Conservation (phyloP, 2,797 vertebrate species). For the Anguilla pacifica region DNA sequence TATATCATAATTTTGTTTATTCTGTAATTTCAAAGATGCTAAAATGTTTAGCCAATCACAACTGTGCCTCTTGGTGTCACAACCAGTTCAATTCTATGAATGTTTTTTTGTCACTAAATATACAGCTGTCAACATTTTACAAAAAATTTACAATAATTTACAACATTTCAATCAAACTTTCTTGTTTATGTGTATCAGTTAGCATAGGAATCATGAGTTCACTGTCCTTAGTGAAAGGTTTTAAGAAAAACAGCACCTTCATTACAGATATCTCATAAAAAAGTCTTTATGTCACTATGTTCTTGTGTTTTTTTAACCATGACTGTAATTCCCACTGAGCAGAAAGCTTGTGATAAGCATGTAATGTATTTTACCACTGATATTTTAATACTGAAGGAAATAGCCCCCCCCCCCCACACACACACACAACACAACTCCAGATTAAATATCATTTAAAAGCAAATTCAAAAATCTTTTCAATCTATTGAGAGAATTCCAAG, state of each 20-base stretch:
- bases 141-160: background rate
- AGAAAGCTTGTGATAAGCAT: background rate
- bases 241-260: background rate
- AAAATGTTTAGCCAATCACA: background rate
- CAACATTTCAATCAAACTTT: background rate
- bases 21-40: background rate
- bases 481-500: constrained; percentile 24
- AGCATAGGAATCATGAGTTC: background rate
- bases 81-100: background rate
- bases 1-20: background rate
- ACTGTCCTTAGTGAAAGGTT: background rate
- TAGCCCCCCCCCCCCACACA: background rate
- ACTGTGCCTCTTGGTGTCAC: background rate
- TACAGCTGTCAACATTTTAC: background rate
- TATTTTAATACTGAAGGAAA: constrained; percentile 20
- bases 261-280: background rate
- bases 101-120: background rate
- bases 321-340: background rate
- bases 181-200: background rate
- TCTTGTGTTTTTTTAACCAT: background rate
- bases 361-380: background rate
- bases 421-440: background rate
- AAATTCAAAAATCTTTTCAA: background rate
- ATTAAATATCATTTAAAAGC: constrained; percentile 23
- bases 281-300: background rate